A percentile compares a stretch with the other conserved stretches of the same genome.
phyloP scores from a whole-genome alignment of 2,888 invertebrate genomes.

The Plebejus melissa region DNA sequence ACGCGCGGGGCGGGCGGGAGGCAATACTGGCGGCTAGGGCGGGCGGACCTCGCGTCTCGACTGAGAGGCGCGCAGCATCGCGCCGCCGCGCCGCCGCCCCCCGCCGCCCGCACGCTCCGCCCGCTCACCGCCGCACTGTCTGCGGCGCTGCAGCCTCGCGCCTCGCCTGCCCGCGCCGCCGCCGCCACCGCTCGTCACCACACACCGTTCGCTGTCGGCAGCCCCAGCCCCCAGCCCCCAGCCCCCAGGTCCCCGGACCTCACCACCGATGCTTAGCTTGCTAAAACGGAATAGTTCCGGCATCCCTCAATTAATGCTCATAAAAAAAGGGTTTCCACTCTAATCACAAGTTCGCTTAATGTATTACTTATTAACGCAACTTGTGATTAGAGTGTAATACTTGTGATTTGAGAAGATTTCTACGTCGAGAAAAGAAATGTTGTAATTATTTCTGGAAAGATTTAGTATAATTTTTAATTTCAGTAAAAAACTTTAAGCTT shows the following conservation, averaged over 20 bases:
- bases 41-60: constrained; percentile 81
- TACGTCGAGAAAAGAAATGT: too few relatives aligned
- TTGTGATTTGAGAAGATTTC: too few relatives aligned
- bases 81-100: constrained; percentile 78
- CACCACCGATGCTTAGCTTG: not conserved
- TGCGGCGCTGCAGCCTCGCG: constrained; percentile 69
- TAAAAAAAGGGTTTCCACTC: not conserved
- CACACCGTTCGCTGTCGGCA: constrained; percentile 32
- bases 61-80: constrained; percentile 83
- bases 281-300: not conserved
- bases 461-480: too few relatives aligned
- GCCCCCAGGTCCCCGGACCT: constrained; percentile 27
- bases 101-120: constrained; percentile 41
- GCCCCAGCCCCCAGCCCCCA: constrained; percentile 31
- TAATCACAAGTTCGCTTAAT: too few relatives aligned
- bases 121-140: constrained; percentile 63
- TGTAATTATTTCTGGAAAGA: too few relatives aligned
- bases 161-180: constrained; percentile 44
- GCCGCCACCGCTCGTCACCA: constrained; percentile 43
- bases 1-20: constrained; percentile 69
- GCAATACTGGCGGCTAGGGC: constrained; percentile 73
- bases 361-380: too few relatives aligned
- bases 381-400: too few relatives aligned
- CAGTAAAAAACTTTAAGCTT: too few relatives aligned
- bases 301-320: not conserved